These are phyloP conservation scores for Chloebia gouldiae DNA, from an alignment of 2,113 vertebrate species.

Conservation along the genomic window DNA sequence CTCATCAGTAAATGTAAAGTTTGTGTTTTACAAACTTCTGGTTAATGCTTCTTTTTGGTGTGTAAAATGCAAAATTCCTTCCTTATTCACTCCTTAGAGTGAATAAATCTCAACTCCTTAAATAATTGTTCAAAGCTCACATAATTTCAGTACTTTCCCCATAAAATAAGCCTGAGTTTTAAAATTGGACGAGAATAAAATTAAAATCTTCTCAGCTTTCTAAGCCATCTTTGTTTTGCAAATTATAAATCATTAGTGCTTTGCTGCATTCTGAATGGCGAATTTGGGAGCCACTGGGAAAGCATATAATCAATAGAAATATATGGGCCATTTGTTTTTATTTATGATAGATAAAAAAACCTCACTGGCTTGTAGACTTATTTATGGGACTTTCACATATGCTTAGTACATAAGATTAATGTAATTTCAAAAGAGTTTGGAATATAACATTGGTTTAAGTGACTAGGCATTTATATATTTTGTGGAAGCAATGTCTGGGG, in stretches of 20 bases:
- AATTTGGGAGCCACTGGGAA: not conserved
- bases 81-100: too few relatives aligned
- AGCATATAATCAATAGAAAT: not conserved
- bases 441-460: not conserved
- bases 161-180: not conserved
- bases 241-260: not conserved
- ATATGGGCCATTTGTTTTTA: not conserved
- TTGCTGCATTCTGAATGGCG: not conserved
- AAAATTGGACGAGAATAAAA: not conserved
- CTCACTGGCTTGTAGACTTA: not conserved
- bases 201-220: not conserved
- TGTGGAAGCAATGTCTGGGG: not conserved
- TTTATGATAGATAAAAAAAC: not conserved
- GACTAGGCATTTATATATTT: not conserved
- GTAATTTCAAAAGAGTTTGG: not conserved
- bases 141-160: not conserved
- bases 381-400: not conserved
- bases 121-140: not conserved
- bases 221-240: not conserved
- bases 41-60: not conserved
- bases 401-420: not conserved
- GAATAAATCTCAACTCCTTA: not conserved
- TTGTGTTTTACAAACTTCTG: not conserved
- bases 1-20: not conserved
- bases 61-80: not conserved